phyloP scores from a whole-genome alignment of 30 jellyfish, hydroid and myxozoan genomes.

The Cassiopea xamachana region DNA sequence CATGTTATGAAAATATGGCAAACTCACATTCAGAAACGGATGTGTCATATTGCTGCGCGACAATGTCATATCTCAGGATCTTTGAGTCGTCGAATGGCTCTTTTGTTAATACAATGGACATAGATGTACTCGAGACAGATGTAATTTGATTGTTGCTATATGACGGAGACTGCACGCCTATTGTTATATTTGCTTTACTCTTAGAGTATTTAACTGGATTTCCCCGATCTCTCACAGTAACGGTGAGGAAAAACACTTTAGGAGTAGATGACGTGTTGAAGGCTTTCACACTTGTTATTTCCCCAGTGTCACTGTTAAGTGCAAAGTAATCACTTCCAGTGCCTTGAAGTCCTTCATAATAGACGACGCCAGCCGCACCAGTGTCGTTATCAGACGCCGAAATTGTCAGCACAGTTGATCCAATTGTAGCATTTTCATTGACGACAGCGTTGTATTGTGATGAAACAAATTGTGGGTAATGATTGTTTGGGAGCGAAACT shows the following conservation, averaged over 20 bases:
- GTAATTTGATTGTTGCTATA: conserved; percentile 36
- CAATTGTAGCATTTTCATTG: conserved; percentile 54
- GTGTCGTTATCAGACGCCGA: conserved; percentile 74
- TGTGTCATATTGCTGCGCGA: conserved; percentile 80
- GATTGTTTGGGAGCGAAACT: conserved; percentile 33
- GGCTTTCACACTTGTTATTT: conserved; percentile 33
- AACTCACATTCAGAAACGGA: conserved; percentile 30
- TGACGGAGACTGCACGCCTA: conserved; percentile 43
- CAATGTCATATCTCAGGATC: conserved; percentile 62
- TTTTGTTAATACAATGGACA: conserved; percentile 65
- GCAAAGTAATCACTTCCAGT: conserved; percentile 54
- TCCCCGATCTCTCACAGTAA: conserved; percentile 68
- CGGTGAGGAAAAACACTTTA: conserved; percentile 52
- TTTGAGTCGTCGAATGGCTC: conserved; percentile 69
- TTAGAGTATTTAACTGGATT: conserved; percentile 43
- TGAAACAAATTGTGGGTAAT: conserved; percentile 52
- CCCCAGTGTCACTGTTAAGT: conserved; percentile 68
- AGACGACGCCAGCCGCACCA: conserved; percentile 71
- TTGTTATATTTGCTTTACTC: conserved; percentile 51
- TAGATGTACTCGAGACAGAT: conserved; percentile 59
- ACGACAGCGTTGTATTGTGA: conserved; percentile 60
- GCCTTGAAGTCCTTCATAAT: conserved; percentile 66
- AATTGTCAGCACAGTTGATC: conserved; percentile 34
- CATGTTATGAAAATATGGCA: too few species aligned
- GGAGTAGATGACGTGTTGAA: conserved; percentile 34